These are phyloP conservation scores for Dromiciops gliroides DNA, from an alignment of 2,113 vertebrate genomes.

Conservation along the genomic window DNA sequence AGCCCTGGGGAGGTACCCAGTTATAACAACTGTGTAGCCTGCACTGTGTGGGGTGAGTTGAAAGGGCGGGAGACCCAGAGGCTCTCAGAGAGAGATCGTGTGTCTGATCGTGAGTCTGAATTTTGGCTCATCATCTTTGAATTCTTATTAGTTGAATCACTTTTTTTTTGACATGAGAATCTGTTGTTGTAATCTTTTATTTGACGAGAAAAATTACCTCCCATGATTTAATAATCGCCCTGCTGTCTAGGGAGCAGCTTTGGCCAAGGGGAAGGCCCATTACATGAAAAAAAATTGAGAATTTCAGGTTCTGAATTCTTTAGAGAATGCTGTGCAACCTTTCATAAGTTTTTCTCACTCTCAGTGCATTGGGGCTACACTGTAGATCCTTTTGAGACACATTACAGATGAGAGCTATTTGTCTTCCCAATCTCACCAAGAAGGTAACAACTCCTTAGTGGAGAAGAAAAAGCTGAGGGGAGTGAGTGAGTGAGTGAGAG, in stretches of 20 bases:
- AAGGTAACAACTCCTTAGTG: not conserved
- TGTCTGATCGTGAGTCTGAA: not conserved
- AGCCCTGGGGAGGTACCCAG: not conserved
- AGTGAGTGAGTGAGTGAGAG: too few species aligned
- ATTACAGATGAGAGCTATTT: not conserved
- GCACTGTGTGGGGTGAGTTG: not conserved
- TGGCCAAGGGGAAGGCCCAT: not conserved
- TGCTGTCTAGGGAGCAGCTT: not conserved
- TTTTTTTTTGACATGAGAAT: not conserved
- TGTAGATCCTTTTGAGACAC: not conserved
- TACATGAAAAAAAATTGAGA: not conserved
- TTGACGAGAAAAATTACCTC: constrained; percentile 7
- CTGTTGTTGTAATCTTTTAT: not conserved
- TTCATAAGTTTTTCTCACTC: not conserved
- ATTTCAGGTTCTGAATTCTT: not conserved
- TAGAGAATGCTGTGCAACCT: not conserved
- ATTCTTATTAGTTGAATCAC: not conserved
- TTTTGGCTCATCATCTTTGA: not conserved
- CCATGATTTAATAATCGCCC: constrained; percentile 14
- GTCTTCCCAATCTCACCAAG: not conserved
- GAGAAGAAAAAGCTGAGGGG: not conserved
- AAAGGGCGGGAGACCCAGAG: not conserved
- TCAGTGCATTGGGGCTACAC: not conserved
- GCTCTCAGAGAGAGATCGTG: not conserved
- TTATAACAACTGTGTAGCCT: not conserved